Conservation (phyloP, 2,888 invertebrate genomes). For the Orchestes rusci region DNA sequence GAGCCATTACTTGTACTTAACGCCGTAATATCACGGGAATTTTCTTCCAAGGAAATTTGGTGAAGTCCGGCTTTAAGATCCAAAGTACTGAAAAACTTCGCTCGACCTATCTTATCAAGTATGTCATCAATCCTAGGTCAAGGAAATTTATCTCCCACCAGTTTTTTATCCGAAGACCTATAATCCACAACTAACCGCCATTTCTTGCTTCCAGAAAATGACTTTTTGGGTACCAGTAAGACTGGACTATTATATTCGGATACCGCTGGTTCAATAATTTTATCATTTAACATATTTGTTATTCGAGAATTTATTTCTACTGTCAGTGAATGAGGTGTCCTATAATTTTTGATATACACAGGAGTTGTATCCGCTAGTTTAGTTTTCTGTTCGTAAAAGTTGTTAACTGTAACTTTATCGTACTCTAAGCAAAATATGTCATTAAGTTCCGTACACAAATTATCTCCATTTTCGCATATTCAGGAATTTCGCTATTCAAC, state of each 20-base stretch:
- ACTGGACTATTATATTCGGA: constrained; percentile 27
- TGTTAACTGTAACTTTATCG: constrained; percentile 22
- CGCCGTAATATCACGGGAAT: constrained; percentile 16
- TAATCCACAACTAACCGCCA: constrained; percentile 25
- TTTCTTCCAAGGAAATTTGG: constrained; percentile 10
- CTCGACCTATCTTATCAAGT: constrained; percentile 15
- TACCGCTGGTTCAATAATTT: constrained; percentile 22
- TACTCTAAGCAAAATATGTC: constrained; percentile 25
- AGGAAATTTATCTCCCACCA: constrained; percentile 20
- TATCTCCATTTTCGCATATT: constrained; percentile 6
- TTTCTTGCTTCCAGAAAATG: constrained; percentile 12
- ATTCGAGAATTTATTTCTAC: constrained; percentile 25
- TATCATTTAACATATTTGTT: constrained; percentile 17
- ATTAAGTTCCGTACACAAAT: constrained; percentile 15
- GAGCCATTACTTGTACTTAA: constrained; percentile 20
- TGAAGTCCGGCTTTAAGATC: constrained; percentile 19
- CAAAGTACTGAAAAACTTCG: constrained; percentile 18
- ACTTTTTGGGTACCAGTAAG: constrained; percentile 26
- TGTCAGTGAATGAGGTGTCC: constrained; percentile 22
- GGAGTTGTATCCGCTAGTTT: constrained; percentile 16
- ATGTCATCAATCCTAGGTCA: constrained; percentile 25
- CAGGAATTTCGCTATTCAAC: constrained; percentile 3
- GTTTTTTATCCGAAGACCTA: constrained; percentile 20
- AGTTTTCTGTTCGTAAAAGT: constrained; percentile 21
- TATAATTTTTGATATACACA: constrained; percentile 27